phyloP scores from a whole-genome alignment of 2,888 invertebrate species.

The Plebejus argus region DNA sequence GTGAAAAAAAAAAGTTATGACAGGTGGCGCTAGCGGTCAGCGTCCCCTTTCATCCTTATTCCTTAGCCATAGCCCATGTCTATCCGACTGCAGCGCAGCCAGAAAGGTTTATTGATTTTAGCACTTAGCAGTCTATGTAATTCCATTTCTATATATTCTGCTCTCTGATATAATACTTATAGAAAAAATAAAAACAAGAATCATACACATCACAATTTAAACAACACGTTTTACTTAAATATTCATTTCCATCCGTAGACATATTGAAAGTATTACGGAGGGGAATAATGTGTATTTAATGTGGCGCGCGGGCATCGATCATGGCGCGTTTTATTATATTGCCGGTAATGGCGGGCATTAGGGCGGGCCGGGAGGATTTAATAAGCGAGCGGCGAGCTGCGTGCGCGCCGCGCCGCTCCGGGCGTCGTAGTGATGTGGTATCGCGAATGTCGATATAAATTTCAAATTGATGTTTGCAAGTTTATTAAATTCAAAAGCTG shows the following conservation, averaged over 20 bases:
- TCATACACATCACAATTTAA: not conserved
- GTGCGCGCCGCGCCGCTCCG: constrained; percentile 58
- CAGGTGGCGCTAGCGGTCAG: too few species aligned
- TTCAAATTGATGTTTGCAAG: too few species aligned
- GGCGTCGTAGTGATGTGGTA: constrained; percentile 52
- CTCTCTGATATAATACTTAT: too few species aligned
- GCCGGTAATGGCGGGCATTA: constrained; percentile 75
- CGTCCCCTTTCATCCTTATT: too few species aligned
- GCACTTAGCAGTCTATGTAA: too few species aligned
- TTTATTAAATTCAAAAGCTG: too few species aligned
- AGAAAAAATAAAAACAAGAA: not conserved
- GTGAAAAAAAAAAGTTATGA: too few species aligned
- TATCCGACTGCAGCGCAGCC: too few species aligned
- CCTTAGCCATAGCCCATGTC: too few species aligned
- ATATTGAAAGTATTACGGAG: constrained; percentile 29
- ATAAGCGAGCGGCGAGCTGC: constrained; percentile 70
- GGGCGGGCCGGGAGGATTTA: constrained; percentile 76
- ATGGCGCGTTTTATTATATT: constrained; percentile 70
- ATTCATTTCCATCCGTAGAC: not conserved
- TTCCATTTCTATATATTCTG: too few species aligned
- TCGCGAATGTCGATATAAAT: not conserved
- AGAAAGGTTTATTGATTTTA: too few species aligned
- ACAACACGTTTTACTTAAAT: not conserved
- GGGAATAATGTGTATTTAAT: constrained; percentile 59
- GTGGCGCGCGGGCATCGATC: constrained; percentile 45